phyloP scores from a whole-genome alignment of 1,140 invertebrate genomes.

The Drosophila equinoxialis region DNA sequence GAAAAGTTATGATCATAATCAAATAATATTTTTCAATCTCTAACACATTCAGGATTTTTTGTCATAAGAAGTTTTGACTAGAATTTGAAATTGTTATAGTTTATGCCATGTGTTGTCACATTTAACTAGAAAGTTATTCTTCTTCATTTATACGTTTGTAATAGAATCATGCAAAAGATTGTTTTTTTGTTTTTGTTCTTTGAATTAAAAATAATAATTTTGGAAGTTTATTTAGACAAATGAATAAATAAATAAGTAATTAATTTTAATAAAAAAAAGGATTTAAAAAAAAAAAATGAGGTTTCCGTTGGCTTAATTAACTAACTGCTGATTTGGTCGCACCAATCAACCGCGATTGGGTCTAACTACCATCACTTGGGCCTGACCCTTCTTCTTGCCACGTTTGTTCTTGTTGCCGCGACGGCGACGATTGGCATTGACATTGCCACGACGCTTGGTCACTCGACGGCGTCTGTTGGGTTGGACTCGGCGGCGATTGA shows the following conservation, averaged over 20 bases:
- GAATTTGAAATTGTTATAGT: too few species aligned
- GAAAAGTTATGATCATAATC: too few species aligned
- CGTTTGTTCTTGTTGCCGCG: conserved; percentile 58
- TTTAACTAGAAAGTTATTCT: too few species aligned
- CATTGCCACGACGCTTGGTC: conserved; percentile 40
- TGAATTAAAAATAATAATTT: too few species aligned
- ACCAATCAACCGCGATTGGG: conserved; percentile 57
- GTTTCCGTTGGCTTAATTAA: conserved; percentile 27
- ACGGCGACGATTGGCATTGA: conserved; percentile 44
- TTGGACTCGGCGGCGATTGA: conserved; percentile 52
- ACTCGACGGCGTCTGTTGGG: conserved; percentile 48
- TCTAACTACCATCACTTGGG: conserved; percentile 60
- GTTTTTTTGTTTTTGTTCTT: too few species aligned
- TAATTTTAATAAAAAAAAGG: background rate
- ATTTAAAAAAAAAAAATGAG: background rate
- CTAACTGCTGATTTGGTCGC: background rate
- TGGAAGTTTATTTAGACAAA: background rate
- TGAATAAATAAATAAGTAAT: conserved; percentile 46
- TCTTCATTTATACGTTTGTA: too few species aligned
- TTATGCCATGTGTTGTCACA: too few species aligned
- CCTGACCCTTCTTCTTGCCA: conserved; percentile 52
- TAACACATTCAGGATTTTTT: too few species aligned
- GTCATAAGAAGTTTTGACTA: too few species aligned
- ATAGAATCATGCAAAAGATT: too few species aligned
- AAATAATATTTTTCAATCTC: too few species aligned